Evolutionary conservation across 2,797 vertebrate species (phyloP), one percentile per base, ranked within the genome.

Genomic region (Nyctalus aviator): DNA sequence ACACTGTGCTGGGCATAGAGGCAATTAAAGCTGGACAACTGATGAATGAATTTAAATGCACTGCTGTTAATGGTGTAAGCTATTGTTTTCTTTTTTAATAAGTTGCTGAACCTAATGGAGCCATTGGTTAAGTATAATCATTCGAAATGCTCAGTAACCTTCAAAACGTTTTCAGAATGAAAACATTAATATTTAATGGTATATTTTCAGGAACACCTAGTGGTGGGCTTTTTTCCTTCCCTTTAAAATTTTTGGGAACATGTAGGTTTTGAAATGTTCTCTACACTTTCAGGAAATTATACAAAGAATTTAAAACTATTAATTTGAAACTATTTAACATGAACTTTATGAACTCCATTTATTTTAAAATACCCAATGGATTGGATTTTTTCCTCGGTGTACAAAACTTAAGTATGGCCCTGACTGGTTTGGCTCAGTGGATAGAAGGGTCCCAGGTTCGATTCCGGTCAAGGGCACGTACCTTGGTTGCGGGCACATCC

Each of bases 231-330:
- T 64, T 30, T 64, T 64, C 27, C 59, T n/a, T n/a, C 30, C 15
- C 62, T 64, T 64, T n/a, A 64, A 64, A n/a, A 87, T 78, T 88
- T 78, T 72, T 84, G 91, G 25, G 18, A 86, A 91, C 62, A 78
- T 4, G 68, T 30, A 91, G 13, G 13, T 57, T 94, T 76, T 50
- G 32, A 66, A 82, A 32, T 85, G 62, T 57, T 83, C 20, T 93
- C 66, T 75, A 76, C 17, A 72, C 30, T 96, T 41, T 50, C 5
- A 73, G 44, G 41, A 89, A 90, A 88, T n/a, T 15, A 91, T 37
- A 85, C 55, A 91, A 88, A 83, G 14, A 8, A 88, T 66, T 86
- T 90, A 53, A 88, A 79, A 88, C 23, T 46, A 88, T 20, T 90
- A 84, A 82, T 32, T 57, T 44, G 11, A 44, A 44, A 44, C 10